Evolutionary conservation across 2,113 vertebrate species (phyloP).

Genomic region (Noturus placidus): DNA sequence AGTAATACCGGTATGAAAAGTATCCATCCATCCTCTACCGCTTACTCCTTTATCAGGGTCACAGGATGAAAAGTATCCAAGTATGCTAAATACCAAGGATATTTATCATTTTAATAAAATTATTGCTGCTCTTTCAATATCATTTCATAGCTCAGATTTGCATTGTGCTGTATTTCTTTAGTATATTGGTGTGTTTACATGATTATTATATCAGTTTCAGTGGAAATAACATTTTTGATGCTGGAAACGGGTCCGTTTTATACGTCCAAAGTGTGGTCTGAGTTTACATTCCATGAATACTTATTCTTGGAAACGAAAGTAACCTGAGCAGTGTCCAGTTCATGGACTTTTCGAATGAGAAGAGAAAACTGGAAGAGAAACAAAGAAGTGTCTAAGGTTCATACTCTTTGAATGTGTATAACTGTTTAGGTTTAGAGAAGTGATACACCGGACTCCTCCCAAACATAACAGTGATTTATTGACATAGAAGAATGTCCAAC

Average conservation of each 20-base stretch:
- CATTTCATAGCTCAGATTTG: not conserved
- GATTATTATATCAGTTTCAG: not conserved
- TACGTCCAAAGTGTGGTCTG: not conserved
- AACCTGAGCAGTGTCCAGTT: not conserved
- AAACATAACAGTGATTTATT: not conserved
- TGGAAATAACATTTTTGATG: not conserved
- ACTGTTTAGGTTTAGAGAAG: slow-evolving; percentile 46
- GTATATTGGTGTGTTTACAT: not conserved
- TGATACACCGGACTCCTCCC: slow-evolving; percentile 22
- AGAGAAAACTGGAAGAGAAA: slow-evolving; percentile 63
- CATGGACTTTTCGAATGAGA: slow-evolving; percentile 47
- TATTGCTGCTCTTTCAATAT: too few relatives aligned
- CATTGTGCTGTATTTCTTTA: not conserved
- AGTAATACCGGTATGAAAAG: not conserved
- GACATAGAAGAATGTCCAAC: not conserved
- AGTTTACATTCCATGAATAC: not conserved
- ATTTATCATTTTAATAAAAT: too few relatives aligned
- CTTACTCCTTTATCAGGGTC: too few relatives aligned
- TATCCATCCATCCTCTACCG: not conserved
- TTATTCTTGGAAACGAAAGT: slow-evolving; percentile 17
- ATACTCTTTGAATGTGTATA: slow-evolving; percentile 43
- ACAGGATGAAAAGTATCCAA: not conserved
- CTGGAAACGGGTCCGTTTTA: not conserved
- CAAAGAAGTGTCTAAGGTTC: slow-evolving; percentile 47
- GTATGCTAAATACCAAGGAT: not conserved